Percentiles rank a stretch among this genome's conserved stretches.
These are phyloP conservation scores for Neodiprion virginianus DNA, from an alignment of 1,140 invertebrate genomes.

Conservation along the genomic window DNA sequence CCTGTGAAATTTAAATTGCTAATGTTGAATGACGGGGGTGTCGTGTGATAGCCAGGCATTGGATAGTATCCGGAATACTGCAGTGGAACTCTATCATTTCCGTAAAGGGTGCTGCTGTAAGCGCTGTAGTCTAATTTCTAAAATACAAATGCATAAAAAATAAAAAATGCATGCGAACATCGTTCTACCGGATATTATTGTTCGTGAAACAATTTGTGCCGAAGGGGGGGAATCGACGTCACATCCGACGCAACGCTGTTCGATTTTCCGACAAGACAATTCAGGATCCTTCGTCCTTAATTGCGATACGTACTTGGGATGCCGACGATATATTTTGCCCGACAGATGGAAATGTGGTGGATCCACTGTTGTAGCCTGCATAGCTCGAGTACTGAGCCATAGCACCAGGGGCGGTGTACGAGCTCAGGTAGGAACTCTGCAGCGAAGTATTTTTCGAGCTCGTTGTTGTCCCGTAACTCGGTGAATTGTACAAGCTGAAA, in stretches of 20 bases:
- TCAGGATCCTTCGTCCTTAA: slow-evolving; percentile 22
- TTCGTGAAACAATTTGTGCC: too few relatives aligned
- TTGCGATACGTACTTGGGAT: slow-evolving; percentile 63
- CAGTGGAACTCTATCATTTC: slow-evolving; percentile 57
- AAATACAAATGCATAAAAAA: slow-evolving; percentile 20
- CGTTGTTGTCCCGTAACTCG: slow-evolving; percentile 49
- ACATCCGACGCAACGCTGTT: too few relatives aligned
- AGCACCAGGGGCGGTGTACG: slow-evolving; percentile 53
- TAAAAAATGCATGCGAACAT: slow-evolving; percentile 4
- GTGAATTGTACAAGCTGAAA: slow-evolving; percentile 53
- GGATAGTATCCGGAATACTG: slow-evolving; percentile 59
- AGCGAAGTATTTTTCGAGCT: slow-evolving; percentile 60
- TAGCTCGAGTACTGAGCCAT: slow-evolving; percentile 67
- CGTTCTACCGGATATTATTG: not conserved
- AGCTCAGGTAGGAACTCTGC: slow-evolving; percentile 57
- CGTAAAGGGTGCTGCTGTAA: slow-evolving; percentile 54
- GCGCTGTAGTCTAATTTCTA: slow-evolving; percentile 58
- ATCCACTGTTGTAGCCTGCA: slow-evolving; percentile 64
- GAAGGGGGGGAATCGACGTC: too few relatives aligned
- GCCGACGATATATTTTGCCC: slow-evolving; percentile 70
- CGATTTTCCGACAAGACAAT: too few relatives aligned
- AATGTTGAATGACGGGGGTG: slow-evolving; percentile 59
- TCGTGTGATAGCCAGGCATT: slow-evolving; percentile 55
- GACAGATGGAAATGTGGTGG: slow-evolving; percentile 61
- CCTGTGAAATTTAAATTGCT: slow-evolving; percentile 58